Base-by-base conservation (phyloP, 1,140 invertebrate species). In the Anoplophora glabripennis region DNA sequence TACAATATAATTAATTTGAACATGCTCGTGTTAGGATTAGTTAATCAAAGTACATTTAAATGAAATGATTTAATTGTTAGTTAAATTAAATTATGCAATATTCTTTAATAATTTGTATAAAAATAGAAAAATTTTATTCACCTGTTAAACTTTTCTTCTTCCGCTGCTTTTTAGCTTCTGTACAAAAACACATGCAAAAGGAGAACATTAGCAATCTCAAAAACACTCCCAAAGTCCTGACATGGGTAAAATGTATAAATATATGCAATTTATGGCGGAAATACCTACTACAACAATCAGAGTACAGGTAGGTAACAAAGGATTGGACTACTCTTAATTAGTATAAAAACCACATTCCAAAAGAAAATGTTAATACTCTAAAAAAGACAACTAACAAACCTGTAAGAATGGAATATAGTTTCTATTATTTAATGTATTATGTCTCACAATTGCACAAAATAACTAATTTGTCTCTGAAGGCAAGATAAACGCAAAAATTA, bases 121-220 rank as follows among this genome's bases (percentile, higher is more conserved):
- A 67, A 66, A 64, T 57, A 66, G 70, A 71, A 72, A 71, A 65
- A 74, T 69, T 65, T 67, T 68, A 74, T 72, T 91, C 88, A 91
- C 89, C 89, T 86, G 88, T 83, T 79, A 89, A 79, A 78, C 88
- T 91, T 84, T 91, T 91, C 83, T 89, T 90, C 83, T 88, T 89
- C 83, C 87, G 86, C 80, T 89, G 86, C 86, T 92, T 92, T 90
- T 92, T 92, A 85, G 88, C 89, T 85, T 92, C 90, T 93, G 86
- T 75, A 76, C 79, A 82, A 76, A 83, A 82, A 80, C 75, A 76
- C 80, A 82, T 82, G 79, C 80, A 82, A 82, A 81, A 82, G 73
- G 80, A 81, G 79, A 81, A 76, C 67, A 83, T 82, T 82, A 83
- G 80, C 80, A 80, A 77, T 80, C 70, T 79, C 68, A 72, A 75